phyloP scores from a whole-genome alignment of 1,140 invertebrate species.

The Drosophila funebris region DNA sequence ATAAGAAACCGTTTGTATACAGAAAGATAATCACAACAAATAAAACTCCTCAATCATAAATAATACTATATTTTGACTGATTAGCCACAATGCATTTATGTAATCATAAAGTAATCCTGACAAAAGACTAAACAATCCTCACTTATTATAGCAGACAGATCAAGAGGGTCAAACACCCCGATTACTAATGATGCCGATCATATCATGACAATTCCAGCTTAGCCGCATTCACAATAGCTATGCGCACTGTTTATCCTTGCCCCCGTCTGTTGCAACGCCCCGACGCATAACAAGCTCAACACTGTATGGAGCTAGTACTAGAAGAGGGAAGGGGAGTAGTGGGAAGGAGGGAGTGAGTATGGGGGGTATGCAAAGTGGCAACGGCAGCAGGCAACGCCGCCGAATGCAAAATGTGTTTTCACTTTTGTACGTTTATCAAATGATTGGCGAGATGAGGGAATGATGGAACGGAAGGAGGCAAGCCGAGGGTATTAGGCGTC shows the following conservation, averaged over 20 bases:
- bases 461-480: not conserved
- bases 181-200: constrained; percentile 49
- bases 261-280: not conserved
- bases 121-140: constrained; percentile 1
- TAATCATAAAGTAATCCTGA: constrained; percentile 10
- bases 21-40: no score
- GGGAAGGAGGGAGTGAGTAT: not conserved
- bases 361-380: constrained; percentile 28
- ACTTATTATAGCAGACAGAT: not conserved
- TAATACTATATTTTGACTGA: not conserved
- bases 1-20: no score
- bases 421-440: constrained; percentile 76
- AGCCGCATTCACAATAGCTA: constrained; percentile 31
- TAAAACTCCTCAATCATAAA: not conserved
- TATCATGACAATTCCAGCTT: constrained; percentile 47
- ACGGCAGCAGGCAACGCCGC: constrained; percentile 30
- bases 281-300: constrained; percentile 12
- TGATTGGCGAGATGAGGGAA: constrained; percentile 21
- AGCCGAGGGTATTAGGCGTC: constrained; percentile 9
- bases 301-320: not conserved
- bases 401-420: constrained; percentile 72
- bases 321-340: not conserved
- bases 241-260: not conserved
- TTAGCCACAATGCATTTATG: not conserved
- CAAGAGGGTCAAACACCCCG: constrained; percentile 10